A percentile compares a stretch with the other conserved stretches of the same genome.
These are phyloP conservation scores for Diploscapter pachys DNA, from an alignment of 1,140 invertebrate species.

Conservation along the genomic window DNA sequence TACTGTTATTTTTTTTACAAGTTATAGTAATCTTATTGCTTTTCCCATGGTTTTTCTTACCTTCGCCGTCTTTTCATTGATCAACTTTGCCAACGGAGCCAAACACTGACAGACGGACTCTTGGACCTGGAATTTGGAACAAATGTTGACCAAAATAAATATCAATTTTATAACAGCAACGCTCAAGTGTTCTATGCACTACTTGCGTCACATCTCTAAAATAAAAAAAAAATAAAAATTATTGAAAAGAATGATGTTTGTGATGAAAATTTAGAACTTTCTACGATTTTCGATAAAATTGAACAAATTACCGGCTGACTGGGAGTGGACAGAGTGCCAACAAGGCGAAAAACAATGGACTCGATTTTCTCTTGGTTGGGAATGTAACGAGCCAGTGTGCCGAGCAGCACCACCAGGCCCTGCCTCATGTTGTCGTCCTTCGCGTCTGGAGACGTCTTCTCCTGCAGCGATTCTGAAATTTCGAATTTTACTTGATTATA, in stretches of 20 bases:
- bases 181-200: no score
- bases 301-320: constrained; percentile 74
- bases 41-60: no score
- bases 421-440: constrained; percentile 88
- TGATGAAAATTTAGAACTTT: no score
- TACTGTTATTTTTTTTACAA: no score
- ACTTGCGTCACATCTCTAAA: no score
- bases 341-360: constrained; percentile 83
- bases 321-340: constrained; percentile 87
- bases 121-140: constrained; percentile 72
- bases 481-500: not conserved
- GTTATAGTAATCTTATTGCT: no score
- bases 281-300: no score
- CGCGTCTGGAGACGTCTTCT: constrained; percentile 18
- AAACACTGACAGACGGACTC: constrained; percentile 94
- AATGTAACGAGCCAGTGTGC: constrained; percentile 87
- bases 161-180: no score
- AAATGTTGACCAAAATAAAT: no score
- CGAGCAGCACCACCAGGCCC: constrained; percentile 93
- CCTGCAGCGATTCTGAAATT: constrained; percentile 9
- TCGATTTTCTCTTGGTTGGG: constrained; percentile 81
- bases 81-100: constrained; percentile 73
- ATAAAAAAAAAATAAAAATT: no score
- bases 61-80: no score
- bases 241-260: no score